Base-by-base conservation (phyloP, 2,113 vertebrate genomes). In the Tachysurus fulvidraco region DNA sequence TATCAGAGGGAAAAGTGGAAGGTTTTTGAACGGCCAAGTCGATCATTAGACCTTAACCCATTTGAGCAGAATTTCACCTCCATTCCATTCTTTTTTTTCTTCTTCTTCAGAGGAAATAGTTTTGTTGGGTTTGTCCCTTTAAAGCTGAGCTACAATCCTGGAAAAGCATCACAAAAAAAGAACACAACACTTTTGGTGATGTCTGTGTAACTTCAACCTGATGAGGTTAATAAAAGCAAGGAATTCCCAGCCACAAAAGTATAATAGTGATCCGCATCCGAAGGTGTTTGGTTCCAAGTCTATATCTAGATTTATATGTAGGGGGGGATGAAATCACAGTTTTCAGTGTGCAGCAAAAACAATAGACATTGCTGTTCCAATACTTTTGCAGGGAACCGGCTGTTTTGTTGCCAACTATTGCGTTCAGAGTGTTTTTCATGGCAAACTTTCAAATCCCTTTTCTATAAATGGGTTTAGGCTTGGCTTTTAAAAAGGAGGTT, bases 381-480 rank as follows among this genome's bases (percentile, higher is more conserved):
- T 77, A 77, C 46, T 59, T 60, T 71, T 84, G 67, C 1, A 36
- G 36, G 36, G 36, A 36, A 36, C 36, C 36, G 36, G 36, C 36
- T 36, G 36, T 59, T 60, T 71, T 84, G 67, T 46, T 74, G 50
- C 65, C n/a, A 1, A n/a, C 30, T 67, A 30, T 16, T 0, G 19
- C 44, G 11, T 28, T 83, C 7, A 28, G 9, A 73, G 6, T 30
- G 30, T 8, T 19, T 19, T 71, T 41, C 36, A 21, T 41, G 9
- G 36, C 67, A 71, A 73, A 73, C 41, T 44, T 16, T 23, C 69
- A 73, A 73, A 71, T 65, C 82, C 36, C 65, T 59, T 74, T 19
- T 16, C 54, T 62, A 21, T 85, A 76, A 78, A 23, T 36, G 46
- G 30, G n/a, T 65, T 55, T 55, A 50, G 13, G 59, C 46, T 79